phyloP scores from a whole-genome alignment of 2,888 invertebrate genomes.

The Microchrysa polita region DNA sequence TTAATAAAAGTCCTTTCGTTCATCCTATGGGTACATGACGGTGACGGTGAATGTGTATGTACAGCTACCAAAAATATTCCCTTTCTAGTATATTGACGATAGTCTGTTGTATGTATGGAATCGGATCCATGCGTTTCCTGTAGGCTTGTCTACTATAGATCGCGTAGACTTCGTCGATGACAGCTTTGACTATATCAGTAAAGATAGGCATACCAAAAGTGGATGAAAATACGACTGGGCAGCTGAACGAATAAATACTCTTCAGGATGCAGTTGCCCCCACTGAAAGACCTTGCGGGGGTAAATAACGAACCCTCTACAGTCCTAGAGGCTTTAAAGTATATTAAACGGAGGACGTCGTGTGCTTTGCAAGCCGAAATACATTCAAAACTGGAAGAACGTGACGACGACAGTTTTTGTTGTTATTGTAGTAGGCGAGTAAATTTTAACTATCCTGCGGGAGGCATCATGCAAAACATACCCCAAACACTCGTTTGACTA shows the following conservation, averaged over 20 bases:
- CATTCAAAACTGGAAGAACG: slow-evolving; percentile 15
- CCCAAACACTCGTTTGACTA: slow-evolving; percentile 41
- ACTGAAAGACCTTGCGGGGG: neutral
- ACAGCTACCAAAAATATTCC: too few relatives aligned
- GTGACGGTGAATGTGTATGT: neutral
- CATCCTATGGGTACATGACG: slow-evolving; percentile 3
- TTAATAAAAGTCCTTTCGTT: slow-evolving; percentile 46
- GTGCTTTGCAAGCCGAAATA: neutral
- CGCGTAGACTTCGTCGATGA: slow-evolving; percentile 3
- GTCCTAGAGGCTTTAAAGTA: slow-evolving; percentile 17
- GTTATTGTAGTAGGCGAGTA: too few relatives aligned
- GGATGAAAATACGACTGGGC: slow-evolving; percentile 18
- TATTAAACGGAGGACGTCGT: neutral
- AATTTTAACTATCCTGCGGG: neutral
- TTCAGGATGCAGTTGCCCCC: neutral
- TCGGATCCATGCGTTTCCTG: too few relatives aligned
- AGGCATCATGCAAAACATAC: slow-evolving; percentile 34
- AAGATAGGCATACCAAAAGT: slow-evolving; percentile 1
- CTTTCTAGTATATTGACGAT: too few relatives aligned
- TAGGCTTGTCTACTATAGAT: too few relatives aligned
- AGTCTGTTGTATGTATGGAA: too few relatives aligned
- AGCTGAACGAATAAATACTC: slow-evolving; percentile 32
- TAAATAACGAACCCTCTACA: neutral
- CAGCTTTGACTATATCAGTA: neutral
- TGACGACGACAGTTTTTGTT: neutral